Conservation (phyloP, 1,140 invertebrate genomes). For the Drusus annulatus region DNA sequence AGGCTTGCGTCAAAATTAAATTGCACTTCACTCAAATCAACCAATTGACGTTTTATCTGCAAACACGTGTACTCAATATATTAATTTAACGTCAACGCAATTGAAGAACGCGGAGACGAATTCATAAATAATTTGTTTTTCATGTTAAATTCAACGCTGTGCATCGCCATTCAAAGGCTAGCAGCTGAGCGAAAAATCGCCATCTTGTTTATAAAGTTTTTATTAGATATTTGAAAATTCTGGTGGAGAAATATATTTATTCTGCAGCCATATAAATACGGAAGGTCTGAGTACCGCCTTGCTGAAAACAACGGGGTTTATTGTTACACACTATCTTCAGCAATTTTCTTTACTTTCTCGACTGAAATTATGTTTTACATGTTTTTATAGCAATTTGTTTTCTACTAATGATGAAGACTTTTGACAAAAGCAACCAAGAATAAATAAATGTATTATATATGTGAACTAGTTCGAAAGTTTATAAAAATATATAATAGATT, state of each 20-base stretch:
- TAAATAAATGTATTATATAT: no score
- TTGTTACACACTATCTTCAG: neutral
- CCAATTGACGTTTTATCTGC: neutral
- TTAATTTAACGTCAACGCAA: constrained; percentile 47
- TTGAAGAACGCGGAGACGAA: constrained; percentile 45
- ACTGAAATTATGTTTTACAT: no score
- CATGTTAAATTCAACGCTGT: constrained; percentile 41
- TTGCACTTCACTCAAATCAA: constrained; percentile 39
- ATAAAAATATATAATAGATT: no score
- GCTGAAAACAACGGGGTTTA: neutral
- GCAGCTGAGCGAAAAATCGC: constrained; percentile 54
- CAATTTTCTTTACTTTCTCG: no score
- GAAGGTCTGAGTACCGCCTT: neutral
- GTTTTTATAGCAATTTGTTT: no score
- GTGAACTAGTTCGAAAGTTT: no score
- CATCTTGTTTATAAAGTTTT: constrained; percentile 48
- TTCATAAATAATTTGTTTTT: constrained; percentile 47
- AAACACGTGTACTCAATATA: constrained; percentile 7
- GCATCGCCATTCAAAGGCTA: constrained; percentile 50
- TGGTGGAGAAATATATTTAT: neutral
- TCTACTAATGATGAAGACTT: no score
- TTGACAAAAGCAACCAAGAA: no score
- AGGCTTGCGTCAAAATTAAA: constrained; percentile 41
- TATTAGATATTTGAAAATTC: constrained; percentile 24
- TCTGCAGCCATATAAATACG: neutral